phyloP scores from a whole-genome alignment of 2,797 vertebrate genomes.

The Acestrorhynchus altus region DNA sequence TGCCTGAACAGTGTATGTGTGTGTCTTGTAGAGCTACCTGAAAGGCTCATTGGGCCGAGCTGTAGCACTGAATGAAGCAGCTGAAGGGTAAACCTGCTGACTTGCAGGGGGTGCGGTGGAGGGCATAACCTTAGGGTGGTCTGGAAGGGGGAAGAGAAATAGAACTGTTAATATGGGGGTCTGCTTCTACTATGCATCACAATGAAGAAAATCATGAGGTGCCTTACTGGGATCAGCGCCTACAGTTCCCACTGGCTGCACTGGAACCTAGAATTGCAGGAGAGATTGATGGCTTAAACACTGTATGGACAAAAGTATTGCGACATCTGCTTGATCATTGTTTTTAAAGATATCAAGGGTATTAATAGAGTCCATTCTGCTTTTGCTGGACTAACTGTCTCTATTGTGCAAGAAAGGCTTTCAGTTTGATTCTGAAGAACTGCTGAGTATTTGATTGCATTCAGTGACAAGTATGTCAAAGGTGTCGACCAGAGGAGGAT shows the following conservation, averaged over 20 bases:
- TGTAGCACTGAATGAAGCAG: conserved; percentile 80
- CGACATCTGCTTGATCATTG: too few relatives aligned
- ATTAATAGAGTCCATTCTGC: too few relatives aligned
- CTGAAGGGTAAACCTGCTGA: conserved; percentile 85
- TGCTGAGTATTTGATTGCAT: too few relatives aligned
- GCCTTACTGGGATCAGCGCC: conserved; percentile 55
- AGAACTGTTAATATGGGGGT: background rate
- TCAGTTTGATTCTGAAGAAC: too few relatives aligned
- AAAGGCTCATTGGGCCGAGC: conserved; percentile 81
- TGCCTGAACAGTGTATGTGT: too few relatives aligned
- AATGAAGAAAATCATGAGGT: background rate
- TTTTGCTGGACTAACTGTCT: too few relatives aligned
- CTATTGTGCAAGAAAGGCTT: too few relatives aligned
- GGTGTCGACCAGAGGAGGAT: too few relatives aligned
- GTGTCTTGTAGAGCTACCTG: conserved; percentile 76
- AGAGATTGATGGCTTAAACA: too few relatives aligned
- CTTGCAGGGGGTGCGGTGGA: conserved; percentile 79
- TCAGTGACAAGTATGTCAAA: too few relatives aligned
- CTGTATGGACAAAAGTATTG: too few relatives aligned
- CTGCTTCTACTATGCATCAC: background rate
- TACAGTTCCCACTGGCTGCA: conserved; percentile 40
- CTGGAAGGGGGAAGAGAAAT: conserved; percentile 60
- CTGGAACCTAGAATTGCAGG: conserved; percentile 32
- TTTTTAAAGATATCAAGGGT: too few relatives aligned
- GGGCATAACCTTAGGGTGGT: conserved; percentile 86